phyloP scores from a whole-genome alignment of 1,140 invertebrate genomes.

The Drosophila eugracilis region DNA sequence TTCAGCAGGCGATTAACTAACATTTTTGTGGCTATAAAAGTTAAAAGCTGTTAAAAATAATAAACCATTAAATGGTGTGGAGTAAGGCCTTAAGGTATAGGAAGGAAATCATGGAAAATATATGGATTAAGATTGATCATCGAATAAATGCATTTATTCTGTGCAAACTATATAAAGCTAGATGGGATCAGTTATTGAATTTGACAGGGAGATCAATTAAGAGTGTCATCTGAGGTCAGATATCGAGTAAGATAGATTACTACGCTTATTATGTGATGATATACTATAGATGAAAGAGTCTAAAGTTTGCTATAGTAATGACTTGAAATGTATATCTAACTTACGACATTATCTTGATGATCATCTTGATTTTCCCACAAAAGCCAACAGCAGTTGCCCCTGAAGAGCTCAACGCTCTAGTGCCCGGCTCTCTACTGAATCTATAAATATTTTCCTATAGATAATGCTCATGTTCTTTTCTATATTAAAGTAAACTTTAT shows the following conservation, averaged over 20 bases:
- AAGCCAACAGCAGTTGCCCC: not conserved
- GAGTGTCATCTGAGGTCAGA: conserved; percentile 23
- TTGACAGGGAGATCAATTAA: conserved; percentile 19
- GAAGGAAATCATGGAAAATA: not conserved
- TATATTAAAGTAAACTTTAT: not conserved
- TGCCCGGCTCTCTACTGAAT: too few species aligned
- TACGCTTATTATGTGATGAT: not conserved
- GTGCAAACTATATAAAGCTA: not conserved
- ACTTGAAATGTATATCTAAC: not conserved
- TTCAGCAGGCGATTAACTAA: conserved; percentile 9
- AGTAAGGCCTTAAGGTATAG: not conserved
- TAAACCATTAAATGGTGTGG: not conserved
- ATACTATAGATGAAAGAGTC: not conserved
- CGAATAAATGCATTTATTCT: not conserved
- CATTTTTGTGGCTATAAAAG: conserved; percentile 41
- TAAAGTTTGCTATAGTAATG: not conserved
- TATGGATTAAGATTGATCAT: conserved; percentile 8
- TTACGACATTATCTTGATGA: not conserved
- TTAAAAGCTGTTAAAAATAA: conserved; percentile 1
- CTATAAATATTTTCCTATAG: conserved; percentile 2
- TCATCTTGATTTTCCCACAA: not conserved
- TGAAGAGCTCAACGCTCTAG: conserved; percentile 10
- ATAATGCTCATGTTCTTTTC: conserved; percentile 17
- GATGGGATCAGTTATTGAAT: conserved; percentile 19
- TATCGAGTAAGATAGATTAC: conserved; percentile 23